Base-by-base conservation (phyloP, 1,140 invertebrate species). In the Heterodera schachtii region DNA sequence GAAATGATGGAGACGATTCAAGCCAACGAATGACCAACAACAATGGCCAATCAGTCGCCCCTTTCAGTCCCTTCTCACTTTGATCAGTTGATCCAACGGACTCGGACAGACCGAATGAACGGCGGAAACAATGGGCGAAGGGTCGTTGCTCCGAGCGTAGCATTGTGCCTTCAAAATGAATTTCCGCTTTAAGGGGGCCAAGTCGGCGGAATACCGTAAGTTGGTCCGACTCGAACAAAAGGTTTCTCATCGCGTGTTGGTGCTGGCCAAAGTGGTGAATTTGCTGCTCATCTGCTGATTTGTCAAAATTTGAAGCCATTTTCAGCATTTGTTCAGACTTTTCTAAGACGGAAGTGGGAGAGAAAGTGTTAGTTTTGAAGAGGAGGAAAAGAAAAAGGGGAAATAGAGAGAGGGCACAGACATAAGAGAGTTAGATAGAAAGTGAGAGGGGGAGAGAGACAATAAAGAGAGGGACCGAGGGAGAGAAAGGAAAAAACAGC, bases 71-170 rank as follows among this genome's bases (percentile, higher is more conserved):
- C 31, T 31, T 31, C n/a, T 13, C 8, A 78, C 57, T 19, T 71
- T 78, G 13, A 78, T 78, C 47, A 78, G 49, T 13, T 70, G 64
- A 46, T 78, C 77, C 21, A 78, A 69, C 13, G 77, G 77, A 70
- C 64, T 78, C 3, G 64, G 21, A 16, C 75, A 57, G 9, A 76
- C 6, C 41, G 41, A 43, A 43, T 43, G 52, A 0, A 43, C 31
- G 21, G 41, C 21, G 8, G 73, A 74, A 8, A 8, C 21, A 3
- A 57, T 3, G 9, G 52, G 52, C n/a, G 19, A 74, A 19, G 21
- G 73, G 31, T 64, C 57, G 16, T 4, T 64, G 57, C 13, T 13
- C 57, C 57, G n/a, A 4, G 57, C 57, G 16, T 64, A 64, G 11
- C 16, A 19, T 16, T 71, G 8, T 41, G 6, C 69, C 41, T 41